Evolutionary conservation across 2,797 vertebrate genomes (phyloP), one percentile per base, ranked within the genome.

Genomic region (Spinibarbus caldwelli): DNA sequence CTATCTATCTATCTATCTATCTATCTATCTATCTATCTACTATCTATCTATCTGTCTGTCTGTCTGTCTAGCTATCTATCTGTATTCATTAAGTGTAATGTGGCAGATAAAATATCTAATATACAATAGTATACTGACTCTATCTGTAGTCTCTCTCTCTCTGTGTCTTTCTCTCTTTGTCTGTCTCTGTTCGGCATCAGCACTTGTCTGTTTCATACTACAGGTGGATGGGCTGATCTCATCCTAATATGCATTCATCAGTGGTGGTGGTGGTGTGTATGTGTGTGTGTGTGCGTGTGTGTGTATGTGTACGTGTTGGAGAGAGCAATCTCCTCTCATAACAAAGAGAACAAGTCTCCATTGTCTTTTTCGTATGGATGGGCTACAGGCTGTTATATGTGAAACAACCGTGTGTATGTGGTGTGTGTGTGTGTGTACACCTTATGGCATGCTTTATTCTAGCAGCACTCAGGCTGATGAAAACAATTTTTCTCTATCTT

Each of bases 291-390:
- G 36, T 1, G 7, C 2, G 8, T 9, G 38, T 41, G 38, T 83
- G 45, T 62, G 43, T 43, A 29, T 41, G 38, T 52, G 64, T 70
- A 68, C 75, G 76, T 73, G 19, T 38, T 47, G 45, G 45, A 43
- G 71, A 47, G 77, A 80, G 86, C 86, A 77, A 85, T 87, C 49
- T 86, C 88, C 78, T 86, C 73, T 75, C 54, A 19, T 80, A 80
- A 93, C 89, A 92, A 91, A 89, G 89, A 86, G 79, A 89, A 84
- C 91, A 91, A 85, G 84, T 62, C 86, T 84, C 84, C 45, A 86
- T 87, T 91, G 89, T 90, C 78, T 83, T 76, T 78, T 78, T 38
- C 67, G 70, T 70, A 73, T 88, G 85, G 84, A 86, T 84, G 83
- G 85, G 77, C 88, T 83, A 83, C 41, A 29, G 76, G 79, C 87